Evolutionary conservation across 2,888 invertebrate genomes (phyloP), one percentile per base, ranked within the genome.

Genomic region (Linnaemya tessellans): DNA sequence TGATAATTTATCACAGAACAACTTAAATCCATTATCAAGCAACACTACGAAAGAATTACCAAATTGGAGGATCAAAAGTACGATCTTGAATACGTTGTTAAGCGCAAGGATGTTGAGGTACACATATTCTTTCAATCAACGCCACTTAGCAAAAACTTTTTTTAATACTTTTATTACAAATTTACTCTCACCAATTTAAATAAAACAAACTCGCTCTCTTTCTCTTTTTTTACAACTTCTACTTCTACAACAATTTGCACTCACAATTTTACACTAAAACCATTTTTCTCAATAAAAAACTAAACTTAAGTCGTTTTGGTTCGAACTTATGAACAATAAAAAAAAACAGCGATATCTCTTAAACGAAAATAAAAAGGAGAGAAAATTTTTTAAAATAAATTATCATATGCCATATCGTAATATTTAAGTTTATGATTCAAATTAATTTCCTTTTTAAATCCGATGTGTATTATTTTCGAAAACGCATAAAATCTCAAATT

Each of bases 41-140:
- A 96, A 92, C 97, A 98, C 95, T 96, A 98, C 94, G 95, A 95
- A 92, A 96, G 97, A 95, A 97, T 98, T 94, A 93, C 93, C 93
- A 93, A 94, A 90, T 95, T 99, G 94, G 98, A 99, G 95, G 96
- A 97, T 92, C 95, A 96, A 93, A 99, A 99, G 94, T 99, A 97
- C 95, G 99, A 99, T 95, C 95, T 99, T 95, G 99, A 99, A 95
- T 96, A 97, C 95, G 94, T 97, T 94, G 98, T 99, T 94, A 97
- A 97, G 94, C 97, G 97, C 95, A 99, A 99, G 96, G 99, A 99
- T 94, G 96, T 96, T 94, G 98, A 99, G 98, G 98, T 99, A 96
- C 95, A 95, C 92, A 90, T 87, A 91, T 84, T 87, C 30, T 51
- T 68, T 71, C 71, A 71, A 71, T 10, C 41, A 60, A 35, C 64